phyloP scores from a whole-genome alignment of 2,888 invertebrate genomes.

The Ommatoiulus sabulosus region DNA sequence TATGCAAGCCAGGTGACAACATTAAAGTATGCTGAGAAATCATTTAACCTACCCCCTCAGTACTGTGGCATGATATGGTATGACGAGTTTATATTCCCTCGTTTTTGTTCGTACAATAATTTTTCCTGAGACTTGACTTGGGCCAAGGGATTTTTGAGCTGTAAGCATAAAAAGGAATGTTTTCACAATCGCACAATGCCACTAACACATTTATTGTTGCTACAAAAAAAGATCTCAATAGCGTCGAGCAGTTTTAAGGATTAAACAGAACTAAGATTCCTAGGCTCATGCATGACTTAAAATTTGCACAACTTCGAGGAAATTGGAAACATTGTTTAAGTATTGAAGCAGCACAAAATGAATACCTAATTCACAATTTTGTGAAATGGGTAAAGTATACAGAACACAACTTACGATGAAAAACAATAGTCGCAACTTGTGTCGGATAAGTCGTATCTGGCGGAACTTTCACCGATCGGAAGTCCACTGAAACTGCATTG shows the following conservation, averaged over 20 bases:
- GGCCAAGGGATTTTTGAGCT: constrained; percentile 68
- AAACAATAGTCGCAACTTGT: constrained; percentile 76
- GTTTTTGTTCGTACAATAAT: constrained; percentile 71
- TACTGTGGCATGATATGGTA: constrained; percentile 74
- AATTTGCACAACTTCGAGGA: no score
- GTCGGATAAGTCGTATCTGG: constrained; percentile 75
- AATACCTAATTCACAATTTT: no score
- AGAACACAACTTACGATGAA: constrained; percentile 69
- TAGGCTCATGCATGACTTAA: no score
- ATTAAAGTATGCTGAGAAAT: not conserved
- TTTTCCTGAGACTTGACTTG: constrained; percentile 69
- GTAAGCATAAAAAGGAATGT: constrained; percentile 32
- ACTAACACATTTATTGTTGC: no score
- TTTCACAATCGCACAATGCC: no score
- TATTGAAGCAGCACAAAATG: no score
- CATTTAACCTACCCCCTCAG: constrained; percentile 58
- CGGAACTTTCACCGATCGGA: constrained; percentile 75
- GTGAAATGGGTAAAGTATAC: not conserved
- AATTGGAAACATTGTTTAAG: no score
- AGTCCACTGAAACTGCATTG: constrained; percentile 76
- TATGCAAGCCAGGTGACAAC: no score
- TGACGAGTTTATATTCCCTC: constrained; percentile 71
- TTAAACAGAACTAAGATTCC: no score
- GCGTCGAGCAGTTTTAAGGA: no score
- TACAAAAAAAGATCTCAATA: no score